These are phyloP conservation scores for Anthrax anthrax DNA, from an alignment of 2,888 invertebrate genomes.

Conservation along the genomic window DNA sequence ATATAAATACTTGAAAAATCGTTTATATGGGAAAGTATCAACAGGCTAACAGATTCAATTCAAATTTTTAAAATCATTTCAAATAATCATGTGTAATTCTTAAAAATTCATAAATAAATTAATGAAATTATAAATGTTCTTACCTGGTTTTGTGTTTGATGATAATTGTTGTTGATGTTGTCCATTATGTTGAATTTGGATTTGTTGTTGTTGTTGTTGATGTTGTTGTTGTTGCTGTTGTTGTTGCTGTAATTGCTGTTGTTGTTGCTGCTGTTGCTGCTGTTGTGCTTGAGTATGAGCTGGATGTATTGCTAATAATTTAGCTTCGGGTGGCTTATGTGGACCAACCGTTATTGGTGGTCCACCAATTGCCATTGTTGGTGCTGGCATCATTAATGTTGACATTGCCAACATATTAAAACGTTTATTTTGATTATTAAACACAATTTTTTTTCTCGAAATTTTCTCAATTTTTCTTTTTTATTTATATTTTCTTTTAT, in stretches of 20 bases:
- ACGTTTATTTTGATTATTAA: constrained; percentile 12
- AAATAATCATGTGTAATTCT: too few species aligned
- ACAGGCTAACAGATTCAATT: too few species aligned
- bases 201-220: constrained; percentile 12
- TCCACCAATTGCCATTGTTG: constrained; percentile 34
- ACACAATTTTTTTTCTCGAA: constrained; percentile 12
- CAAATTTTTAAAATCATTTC: too few species aligned
- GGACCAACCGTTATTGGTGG: constrained; percentile 34
- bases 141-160: constrained; percentile 30
- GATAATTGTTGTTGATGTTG: constrained; percentile 20
- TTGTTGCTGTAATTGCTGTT: constrained; percentile 20
- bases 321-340: constrained; percentile 36
- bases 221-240: constrained; percentile 21
- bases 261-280: constrained; percentile 17
- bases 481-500: too few species aligned
- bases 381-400: constrained; percentile 36
- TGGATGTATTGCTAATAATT: constrained; percentile 34
- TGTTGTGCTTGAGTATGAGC: constrained; percentile 19
- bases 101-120: too few species aligned
- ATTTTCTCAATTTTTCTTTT: background rate
- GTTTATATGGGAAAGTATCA: too few species aligned
- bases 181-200: constrained; percentile 1
- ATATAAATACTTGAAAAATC: too few species aligned
- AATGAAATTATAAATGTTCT: constrained; percentile 10
- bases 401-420: constrained; percentile 36